Evolutionary conservation across 2,113 vertebrate genomes (phyloP), one percentile per base, ranked within the genome.

Genomic region (Salvelinus namaycush): DNA sequence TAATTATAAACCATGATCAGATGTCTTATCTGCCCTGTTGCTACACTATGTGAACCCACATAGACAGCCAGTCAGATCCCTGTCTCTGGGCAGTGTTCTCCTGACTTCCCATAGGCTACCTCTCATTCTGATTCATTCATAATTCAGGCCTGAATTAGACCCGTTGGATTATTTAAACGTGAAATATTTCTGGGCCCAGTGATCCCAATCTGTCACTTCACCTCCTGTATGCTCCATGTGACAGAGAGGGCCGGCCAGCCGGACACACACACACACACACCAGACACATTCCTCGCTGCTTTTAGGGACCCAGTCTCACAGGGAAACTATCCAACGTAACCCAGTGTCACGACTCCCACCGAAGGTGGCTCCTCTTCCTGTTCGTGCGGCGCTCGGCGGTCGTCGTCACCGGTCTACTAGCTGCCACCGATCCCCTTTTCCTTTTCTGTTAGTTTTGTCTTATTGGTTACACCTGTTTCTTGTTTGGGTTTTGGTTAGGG

Each of bases 141-240:
- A 68, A 78, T 73, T 73, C 70, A 78, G 65, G 6, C 6, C n/a
- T 68, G 64, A 57, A 68, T 73, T 78, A 51, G 29, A 44, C 49
- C 49, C 39, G 44, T 26, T 78, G 6, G 62, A 68, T 73, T 73
- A 73, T 73, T 78, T 57, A 68, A 59, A 27, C 24, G n/a, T 34
- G 72, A 57, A 65, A 54, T 60, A 73, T 49, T 79, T 70, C 67
- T 31, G 1, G 24, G 57, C 49, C 72, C 73, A 13, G 11, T 65
- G 77, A 34, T 70, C 77, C 39, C 48, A 54, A 74, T 74, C 68
- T 70, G 77, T 70, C 77, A 70, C 24, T 65, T 59, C 51, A n/a
- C 62, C 62, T 72, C 65, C 3, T 16, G 20, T 24, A 26, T 48
- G 65, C 77, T n/a, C 49, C 70, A 67, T 6, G 34, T 70, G 29